A percentile compares a stretch with the other conserved stretches of the same genome.
Conservation (phyloP, 2,113 vertebrate genomes). For the Ancistrus triradiatus region DNA sequence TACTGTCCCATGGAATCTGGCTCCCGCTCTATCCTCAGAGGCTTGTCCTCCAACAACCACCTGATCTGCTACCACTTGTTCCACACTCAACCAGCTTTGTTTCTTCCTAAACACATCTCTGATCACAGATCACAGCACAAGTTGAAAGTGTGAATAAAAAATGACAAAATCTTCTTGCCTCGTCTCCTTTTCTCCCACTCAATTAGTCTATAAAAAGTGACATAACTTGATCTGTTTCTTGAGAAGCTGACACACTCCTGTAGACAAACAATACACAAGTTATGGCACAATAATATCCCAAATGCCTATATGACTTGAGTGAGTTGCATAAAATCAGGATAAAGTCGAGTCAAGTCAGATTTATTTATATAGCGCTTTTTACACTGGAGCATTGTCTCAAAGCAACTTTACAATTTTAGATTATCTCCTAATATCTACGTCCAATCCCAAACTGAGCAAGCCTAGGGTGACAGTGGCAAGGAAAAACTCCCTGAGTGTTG, state of each 20-base stretch:
- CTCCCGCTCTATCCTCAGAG: slow-evolving; percentile 24
- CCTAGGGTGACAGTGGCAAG: too few relatives aligned
- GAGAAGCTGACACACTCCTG: background rate
- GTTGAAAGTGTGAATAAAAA: too few relatives aligned
- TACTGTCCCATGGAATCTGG: slow-evolving; percentile 9
- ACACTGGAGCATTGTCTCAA: too few relatives aligned
- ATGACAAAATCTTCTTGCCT: background rate
- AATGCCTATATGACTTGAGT: background rate
- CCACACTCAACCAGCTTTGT: slow-evolving; percentile 4
- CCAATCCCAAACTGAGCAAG: too few relatives aligned
- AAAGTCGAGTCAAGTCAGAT: too few relatives aligned
- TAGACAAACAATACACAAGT: background rate
- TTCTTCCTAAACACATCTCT: background rate
- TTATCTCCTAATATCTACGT: too few relatives aligned
- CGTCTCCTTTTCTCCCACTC: background rate
- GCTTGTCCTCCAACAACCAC: slow-evolving; percentile 11
- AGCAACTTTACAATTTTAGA: too few relatives aligned
- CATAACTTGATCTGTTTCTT: background rate
- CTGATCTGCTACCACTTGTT: slow-evolving; percentile 28
- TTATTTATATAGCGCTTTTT: too few relatives aligned
- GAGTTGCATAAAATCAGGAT: background rate
- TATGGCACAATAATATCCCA: background rate
- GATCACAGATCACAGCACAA: too few relatives aligned
- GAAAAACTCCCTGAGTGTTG: too few relatives aligned
- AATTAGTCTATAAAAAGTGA: background rate